Evolutionary conservation across 2,888 invertebrate genomes (phyloP).

Genomic region (Morpho helenor): DNA sequence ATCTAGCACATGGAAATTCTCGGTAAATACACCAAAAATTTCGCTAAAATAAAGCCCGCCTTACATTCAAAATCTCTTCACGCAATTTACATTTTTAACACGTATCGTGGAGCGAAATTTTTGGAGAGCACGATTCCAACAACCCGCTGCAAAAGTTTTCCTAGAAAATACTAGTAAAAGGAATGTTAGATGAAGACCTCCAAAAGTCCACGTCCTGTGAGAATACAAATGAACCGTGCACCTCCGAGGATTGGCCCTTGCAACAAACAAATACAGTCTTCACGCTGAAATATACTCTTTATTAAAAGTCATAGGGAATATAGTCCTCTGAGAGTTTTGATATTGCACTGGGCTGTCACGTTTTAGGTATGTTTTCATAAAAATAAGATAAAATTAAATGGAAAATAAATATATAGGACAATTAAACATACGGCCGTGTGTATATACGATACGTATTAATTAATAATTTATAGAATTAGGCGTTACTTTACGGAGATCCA

Average conservation of each 20-base stretch:
- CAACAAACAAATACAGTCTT: slow-evolving; percentile 21
- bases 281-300: slow-evolving; percentile 1
- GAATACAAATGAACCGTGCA: slow-evolving; percentile 40
- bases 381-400: too few relatives aligned
- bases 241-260: slow-evolving; percentile 25
- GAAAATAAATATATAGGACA: too few relatives aligned
- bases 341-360: slow-evolving; percentile 27
- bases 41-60: slow-evolving; percentile 5
- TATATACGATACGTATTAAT: too few relatives aligned
- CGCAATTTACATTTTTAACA: slow-evolving; percentile 23
- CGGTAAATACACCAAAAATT: slow-evolving; percentile 5
- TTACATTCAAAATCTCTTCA: slow-evolving; percentile 2
- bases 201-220: slow-evolving; percentile 28
- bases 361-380: background rate
- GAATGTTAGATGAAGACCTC: slow-evolving; percentile 40
- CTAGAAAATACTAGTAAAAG: slow-evolving; percentile 38
- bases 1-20: too few relatives aligned
- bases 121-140: slow-evolving; percentile 17
- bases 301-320: background rate
- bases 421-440: too few relatives aligned
- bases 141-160: slow-evolving; percentile 33
- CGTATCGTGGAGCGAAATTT: slow-evolving; percentile 18
- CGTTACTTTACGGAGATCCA: too few relatives aligned
- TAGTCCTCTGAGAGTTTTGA: background rate
- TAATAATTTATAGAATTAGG: too few relatives aligned